Conservation (phyloP, 2,888 invertebrate genomes). For the Shargacucullia verbasci region DNA sequence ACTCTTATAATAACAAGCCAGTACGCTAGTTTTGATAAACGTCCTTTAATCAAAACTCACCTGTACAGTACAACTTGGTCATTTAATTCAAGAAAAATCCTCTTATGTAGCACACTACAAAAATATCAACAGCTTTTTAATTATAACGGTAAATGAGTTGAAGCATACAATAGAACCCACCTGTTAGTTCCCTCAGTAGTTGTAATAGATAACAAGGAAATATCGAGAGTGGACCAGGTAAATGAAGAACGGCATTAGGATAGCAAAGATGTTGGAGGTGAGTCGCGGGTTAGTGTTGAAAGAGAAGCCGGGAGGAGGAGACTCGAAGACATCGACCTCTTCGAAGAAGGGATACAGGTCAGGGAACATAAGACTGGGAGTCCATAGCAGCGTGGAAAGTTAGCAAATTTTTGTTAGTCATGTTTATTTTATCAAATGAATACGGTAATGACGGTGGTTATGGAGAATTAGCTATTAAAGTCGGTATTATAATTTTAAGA, state of each 20-base stretch:
- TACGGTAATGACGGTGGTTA: too few relatives aligned
- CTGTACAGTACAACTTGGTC: too few relatives aligned
- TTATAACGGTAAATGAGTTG: neutral
- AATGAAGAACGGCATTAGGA: constrained; percentile 33
- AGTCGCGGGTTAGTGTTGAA: constrained; percentile 62
- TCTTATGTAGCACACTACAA: too few relatives aligned
- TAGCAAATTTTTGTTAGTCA: constrained; percentile 16
- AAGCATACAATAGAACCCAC: constrained; percentile 34
- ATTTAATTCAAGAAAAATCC: too few relatives aligned
- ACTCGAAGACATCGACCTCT: constrained; percentile 75
- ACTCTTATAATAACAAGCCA: too few relatives aligned
- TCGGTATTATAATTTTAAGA: too few relatives aligned
- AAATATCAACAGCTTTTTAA: neutral
- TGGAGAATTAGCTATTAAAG: constrained; percentile 22
- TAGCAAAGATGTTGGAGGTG: constrained; percentile 9
- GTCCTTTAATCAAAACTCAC: too few relatives aligned
- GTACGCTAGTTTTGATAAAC: too few relatives aligned
- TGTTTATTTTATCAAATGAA: neutral
- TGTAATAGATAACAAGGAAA: constrained; percentile 17
- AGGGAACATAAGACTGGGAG: constrained; percentile 72
- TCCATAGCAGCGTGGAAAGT: constrained; percentile 76
- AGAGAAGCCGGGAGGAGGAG: constrained; percentile 75
- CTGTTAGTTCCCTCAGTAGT: constrained; percentile 34
- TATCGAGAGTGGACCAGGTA: constrained; percentile 19
- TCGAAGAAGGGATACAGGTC: constrained; percentile 81